Evolutionary conservation across 2,113 vertebrate species (phyloP).

Genomic region (Colius striatus): DNA sequence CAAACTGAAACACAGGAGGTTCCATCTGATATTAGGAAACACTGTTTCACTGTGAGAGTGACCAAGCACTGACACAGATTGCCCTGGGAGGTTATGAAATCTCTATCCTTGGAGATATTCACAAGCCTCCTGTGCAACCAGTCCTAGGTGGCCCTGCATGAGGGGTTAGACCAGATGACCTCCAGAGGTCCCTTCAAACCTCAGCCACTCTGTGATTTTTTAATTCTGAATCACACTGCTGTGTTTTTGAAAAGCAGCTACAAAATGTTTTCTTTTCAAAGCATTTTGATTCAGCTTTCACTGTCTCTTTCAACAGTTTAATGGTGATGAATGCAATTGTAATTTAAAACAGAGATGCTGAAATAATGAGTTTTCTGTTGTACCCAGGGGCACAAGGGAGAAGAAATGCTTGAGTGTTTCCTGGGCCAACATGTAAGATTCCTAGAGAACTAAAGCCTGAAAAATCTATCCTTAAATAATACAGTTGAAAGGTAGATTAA

Average conservation of each 20-base stretch:
- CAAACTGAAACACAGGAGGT: background rate
- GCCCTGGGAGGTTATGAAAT: background rate
- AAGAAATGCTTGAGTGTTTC: background rate
- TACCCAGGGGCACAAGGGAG: background rate
- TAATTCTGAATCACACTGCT: background rate
- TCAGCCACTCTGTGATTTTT: background rate
- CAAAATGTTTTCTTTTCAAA: background rate
- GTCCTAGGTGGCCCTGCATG: background rate
- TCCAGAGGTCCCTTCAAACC: background rate
- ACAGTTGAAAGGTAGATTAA: background rate
- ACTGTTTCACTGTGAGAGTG: background rate
- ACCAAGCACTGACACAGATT: rapidly evolving
- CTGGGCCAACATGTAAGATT: background rate
- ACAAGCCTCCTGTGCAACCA: background rate
- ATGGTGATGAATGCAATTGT: background rate
- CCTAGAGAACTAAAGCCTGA: background rate
- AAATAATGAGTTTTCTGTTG: background rate
- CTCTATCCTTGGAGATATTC: rapidly evolving
- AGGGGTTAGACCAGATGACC: background rate
- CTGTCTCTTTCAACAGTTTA: background rate
- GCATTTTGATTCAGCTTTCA: slow-evolving; percentile 6
- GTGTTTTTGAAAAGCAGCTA: background rate
- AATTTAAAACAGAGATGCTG: background rate
- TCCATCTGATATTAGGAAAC: background rate
- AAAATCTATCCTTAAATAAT: background rate